Evolutionary conservation across 2,888 invertebrate species (phyloP).

Genomic region (Rhingia rostrata): DNA sequence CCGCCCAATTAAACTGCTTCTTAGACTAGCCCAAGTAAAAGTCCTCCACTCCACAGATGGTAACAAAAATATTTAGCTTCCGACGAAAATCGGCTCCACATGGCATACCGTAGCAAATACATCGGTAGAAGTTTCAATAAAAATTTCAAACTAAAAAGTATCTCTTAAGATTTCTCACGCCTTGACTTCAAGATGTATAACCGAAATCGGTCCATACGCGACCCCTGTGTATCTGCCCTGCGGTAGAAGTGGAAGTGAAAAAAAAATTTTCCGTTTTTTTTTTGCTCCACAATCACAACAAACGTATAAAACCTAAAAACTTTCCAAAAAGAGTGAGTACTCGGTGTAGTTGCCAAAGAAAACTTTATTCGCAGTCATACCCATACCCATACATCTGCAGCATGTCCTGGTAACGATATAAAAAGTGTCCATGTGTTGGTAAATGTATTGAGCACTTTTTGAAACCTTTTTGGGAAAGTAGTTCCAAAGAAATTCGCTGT

Average conservation of each 20-base stretch:
- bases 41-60: not conserved
- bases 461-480: slow-evolving; percentile 41
- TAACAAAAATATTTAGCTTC: not conserved
- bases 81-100: not conserved
- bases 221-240: not conserved
- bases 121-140: slow-evolving; percentile 14
- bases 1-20: no score
- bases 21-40: not conserved
- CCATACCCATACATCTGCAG: not conserved
- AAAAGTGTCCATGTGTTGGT: not conserved
- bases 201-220: not conserved
- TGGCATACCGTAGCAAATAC: not conserved
- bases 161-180: not conserved
- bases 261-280: not conserved
- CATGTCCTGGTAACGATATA: slow-evolving; percentile 12
- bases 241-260: not conserved
- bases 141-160: not conserved
- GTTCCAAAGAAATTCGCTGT: slow-evolving; percentile 32
- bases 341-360: slow-evolving; percentile 31
- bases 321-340: slow-evolving; percentile 4
- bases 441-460: slow-evolving; percentile 16
- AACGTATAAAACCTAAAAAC: slow-evolving; percentile 31
- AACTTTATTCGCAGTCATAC: slow-evolving; percentile 40
- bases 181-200: no score
- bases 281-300: slow-evolving; percentile 48